Evolutionary conservation across 2,797 vertebrate species (phyloP), one percentile per base, ranked within the genome.

Genomic region (Melanotaenia parkinsoni): DNA sequence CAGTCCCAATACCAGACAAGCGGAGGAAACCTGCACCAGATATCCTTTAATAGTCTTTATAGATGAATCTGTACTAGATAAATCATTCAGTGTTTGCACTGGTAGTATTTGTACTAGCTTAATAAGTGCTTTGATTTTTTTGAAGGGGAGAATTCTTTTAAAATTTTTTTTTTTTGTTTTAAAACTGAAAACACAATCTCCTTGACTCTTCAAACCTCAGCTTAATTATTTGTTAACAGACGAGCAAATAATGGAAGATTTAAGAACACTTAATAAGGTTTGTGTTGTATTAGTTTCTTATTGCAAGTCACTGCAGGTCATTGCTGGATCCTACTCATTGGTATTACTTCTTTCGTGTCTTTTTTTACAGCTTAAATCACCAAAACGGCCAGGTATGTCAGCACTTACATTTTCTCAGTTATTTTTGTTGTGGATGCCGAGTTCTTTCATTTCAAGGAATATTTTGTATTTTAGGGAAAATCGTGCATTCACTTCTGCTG

Each of bases 241-340:
- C 58, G 98, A 99, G 60, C 98, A 99, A 90, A 99, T 99, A 89
- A 97, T 97, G 97, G 98, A 99, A 87, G 98, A 99, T 87, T 91
- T 99, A 80, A 95, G 97, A 87, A 97, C 96, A 0, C 92, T 99
- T 77, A 99, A 99, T 89, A 99, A 99, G 95, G 98, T 97, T 81
- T 74, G 40, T 56, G 2, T 62, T 53, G 45, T 14, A 1, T 26
- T 26, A 16, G 13, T 20, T 37, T 0, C 10, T 30, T 11, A 4
- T 62, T 3, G 40, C 10, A 1, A 38, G 53, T 47, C 11, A 4
- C 11, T 1, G 9, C 8, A 33, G 30, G 1, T 33, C 22, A 3
- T 2, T 54, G 8, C 18, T 51, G 5, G 47, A 11, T 18, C 0
- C 18, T 1, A 20, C 13, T 30, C 67, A 47, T 51, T 30, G 0